A percentile compares a stretch with the other conserved stretches of the same genome.
These are phyloP conservation scores for Drosophila neocordata DNA, from an alignment of 1,140 invertebrate genomes.

Conservation along the genomic window DNA sequence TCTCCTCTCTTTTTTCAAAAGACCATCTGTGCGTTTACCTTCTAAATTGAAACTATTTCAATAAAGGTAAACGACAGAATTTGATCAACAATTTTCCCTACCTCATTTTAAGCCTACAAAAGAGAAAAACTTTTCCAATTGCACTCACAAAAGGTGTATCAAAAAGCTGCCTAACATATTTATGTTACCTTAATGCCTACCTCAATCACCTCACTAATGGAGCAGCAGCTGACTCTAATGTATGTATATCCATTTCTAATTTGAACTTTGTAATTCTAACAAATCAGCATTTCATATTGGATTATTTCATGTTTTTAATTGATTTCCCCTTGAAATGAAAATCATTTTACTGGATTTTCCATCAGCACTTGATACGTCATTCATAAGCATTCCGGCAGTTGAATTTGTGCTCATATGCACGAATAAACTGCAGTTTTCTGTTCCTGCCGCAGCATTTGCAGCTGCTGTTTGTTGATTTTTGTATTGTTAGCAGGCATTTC, in stretches of 20 bases:
- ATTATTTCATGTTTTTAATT: not conserved
- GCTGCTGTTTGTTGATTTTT: conserved; percentile 20
- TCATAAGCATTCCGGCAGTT: conserved; percentile 43
- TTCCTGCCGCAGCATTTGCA: no score
- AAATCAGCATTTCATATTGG: not conserved
- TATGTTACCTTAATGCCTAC: no score
- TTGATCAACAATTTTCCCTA: no score
- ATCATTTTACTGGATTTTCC: not conserved
- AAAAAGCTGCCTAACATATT: no score
- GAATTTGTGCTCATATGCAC: conserved; percentile 46
- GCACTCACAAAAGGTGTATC: no score
- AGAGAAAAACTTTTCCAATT: no score
- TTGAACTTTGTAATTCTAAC: not conserved
- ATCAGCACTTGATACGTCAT: not conserved
- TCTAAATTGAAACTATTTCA: no score
- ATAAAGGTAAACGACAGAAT: no score
- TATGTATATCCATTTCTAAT: not conserved
- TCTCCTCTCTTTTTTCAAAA: no score
- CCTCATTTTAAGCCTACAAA: no score
- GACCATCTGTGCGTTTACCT: no score
- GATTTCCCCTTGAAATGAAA: conserved; percentile 4
- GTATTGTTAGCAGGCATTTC: conserved; percentile 60
- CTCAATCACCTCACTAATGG: not conserved
- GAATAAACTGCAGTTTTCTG: conserved; percentile 36
- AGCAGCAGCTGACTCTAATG: not conserved